Conservation (phyloP, 2,113 vertebrate species). For the Gila orcuttii region DNA sequence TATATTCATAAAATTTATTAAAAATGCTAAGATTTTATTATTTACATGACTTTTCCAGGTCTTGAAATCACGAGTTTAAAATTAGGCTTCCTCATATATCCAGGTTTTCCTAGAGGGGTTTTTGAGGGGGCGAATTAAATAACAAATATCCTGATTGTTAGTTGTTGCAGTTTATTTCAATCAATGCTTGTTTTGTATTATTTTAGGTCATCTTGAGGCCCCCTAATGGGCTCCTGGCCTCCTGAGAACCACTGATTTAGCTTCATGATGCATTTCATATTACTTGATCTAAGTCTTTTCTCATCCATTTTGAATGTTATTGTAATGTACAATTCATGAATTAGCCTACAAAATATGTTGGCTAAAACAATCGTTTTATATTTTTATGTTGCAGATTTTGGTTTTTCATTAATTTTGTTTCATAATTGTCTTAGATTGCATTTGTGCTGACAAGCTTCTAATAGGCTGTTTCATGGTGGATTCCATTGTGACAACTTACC, state of each 20-base stretch:
- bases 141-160: neutral
- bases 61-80: neutral
- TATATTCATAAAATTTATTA: neutral
- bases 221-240: neutral
- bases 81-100: neutral
- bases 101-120: neutral
- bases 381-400: neutral
- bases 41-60: neutral
- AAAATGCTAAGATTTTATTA: neutral
- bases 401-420: neutral
- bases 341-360: neutral
- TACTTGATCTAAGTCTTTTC: no score
- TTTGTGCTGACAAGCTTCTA: neutral
- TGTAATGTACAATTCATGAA: no score
- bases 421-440: neutral
- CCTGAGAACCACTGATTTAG: neutral
- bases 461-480: neutral
- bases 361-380: neutral
- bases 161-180: neutral
- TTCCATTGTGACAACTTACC: neutral
- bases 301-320: neutral
- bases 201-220: neutral
- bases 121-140: neutral
- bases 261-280: neutral
- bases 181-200: neutral